Percentiles rank a stretch among this genome's conserved stretches.
Evolutionary conservation across 2,113 vertebrate genomes (phyloP).

Genomic region (Mesocricetus auratus): DNA sequence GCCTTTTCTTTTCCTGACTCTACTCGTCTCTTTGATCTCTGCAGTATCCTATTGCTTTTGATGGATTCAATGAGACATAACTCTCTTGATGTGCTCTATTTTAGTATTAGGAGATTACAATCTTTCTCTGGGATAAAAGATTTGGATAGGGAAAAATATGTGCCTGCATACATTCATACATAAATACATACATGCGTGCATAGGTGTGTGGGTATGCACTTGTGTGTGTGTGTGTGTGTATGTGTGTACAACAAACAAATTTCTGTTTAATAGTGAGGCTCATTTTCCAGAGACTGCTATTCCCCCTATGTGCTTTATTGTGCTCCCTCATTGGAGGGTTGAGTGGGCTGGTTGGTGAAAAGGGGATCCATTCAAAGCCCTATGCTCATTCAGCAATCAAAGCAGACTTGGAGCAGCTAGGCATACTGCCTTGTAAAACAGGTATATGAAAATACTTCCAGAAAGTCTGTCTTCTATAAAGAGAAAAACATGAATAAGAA

Average conservation of each 20-base stretch:
- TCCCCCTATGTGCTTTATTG: neutral
- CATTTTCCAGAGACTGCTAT: neutral
- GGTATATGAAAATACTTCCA: conserved; percentile 13
- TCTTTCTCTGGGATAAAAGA: conserved; percentile 42
- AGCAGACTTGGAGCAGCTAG: neutral
- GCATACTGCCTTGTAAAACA: neutral
- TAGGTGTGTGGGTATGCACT: neutral
- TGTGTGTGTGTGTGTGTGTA: neutral
- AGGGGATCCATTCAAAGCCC: neutral
- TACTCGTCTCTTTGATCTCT: neutral
- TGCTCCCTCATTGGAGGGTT: neutral
- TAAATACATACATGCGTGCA: neutral
- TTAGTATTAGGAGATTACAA: conserved; percentile 28
- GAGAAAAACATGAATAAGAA: neutral
- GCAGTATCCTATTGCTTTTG: neutral
- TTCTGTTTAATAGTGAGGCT: neutral
- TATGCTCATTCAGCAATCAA: neutral
- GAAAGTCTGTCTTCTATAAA: conserved; percentile 22
- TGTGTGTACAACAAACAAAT: conserved; percentile 6
- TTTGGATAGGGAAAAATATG: neutral
- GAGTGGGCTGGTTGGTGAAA: neutral
- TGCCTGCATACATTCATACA: neutral
- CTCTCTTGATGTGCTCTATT: conserved; percentile 25
- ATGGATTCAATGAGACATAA: conserved; percentile 24
- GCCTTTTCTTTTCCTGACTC: conserved; percentile 16